Evolutionary conservation across 2,113 vertebrate species (phyloP).

Genomic region (Mustela lutreola): DNA sequence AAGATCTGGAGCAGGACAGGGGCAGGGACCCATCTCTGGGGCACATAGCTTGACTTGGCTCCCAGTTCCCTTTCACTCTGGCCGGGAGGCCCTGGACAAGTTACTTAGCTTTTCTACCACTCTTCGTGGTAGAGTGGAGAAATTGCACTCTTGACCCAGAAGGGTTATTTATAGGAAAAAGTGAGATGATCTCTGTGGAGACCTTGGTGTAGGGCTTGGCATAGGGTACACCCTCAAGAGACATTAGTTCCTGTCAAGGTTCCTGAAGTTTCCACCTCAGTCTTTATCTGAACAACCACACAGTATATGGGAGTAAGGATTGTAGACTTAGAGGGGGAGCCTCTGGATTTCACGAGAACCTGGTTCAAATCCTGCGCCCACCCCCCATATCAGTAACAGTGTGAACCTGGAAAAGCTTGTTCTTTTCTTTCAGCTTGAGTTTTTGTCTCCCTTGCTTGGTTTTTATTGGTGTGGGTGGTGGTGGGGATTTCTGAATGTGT

Average conservation of each 20-base stretch:
- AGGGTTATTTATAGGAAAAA: not conserved
- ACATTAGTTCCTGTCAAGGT: not conserved
- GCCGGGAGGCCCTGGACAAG: not conserved
- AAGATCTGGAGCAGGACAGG: not conserved
- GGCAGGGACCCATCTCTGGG: not conserved
- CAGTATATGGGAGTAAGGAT: accelerated
- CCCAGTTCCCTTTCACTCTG: not conserved
- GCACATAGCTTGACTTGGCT: not conserved
- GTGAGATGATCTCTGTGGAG: not conserved
- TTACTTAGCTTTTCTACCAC: not conserved
- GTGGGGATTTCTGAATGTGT: not conserved
- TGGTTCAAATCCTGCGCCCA: not conserved
- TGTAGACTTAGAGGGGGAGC: not conserved
- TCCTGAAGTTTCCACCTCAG: not conserved
- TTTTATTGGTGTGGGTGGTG: not conserved
- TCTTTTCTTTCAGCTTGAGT: not conserved
- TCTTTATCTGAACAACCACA: not conserved
- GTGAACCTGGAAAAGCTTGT: not conserved
- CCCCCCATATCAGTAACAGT: not conserved
- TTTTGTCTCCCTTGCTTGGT: not conserved
- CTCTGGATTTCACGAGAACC: not conserved
- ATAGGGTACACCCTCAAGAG: not conserved
- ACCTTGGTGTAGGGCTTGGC: not conserved
- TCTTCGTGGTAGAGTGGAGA: not conserved
- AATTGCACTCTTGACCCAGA: not conserved